Evolutionary conservation across 2,797 vertebrate species (phyloP).

Genomic region (Siniperca obscura): DNA sequence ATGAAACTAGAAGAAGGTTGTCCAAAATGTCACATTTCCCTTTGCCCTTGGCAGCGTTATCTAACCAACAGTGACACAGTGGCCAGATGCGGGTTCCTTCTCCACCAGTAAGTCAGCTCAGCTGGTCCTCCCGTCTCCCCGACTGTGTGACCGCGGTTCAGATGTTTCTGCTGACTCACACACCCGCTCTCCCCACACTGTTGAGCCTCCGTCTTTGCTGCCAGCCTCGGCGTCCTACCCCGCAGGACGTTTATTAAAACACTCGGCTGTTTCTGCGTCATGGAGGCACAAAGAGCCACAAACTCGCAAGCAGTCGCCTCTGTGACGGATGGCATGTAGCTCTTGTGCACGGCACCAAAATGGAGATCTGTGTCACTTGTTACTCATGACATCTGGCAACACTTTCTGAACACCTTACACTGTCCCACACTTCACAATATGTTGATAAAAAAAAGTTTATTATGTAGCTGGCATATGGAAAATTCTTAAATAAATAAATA

Average conservation of each 20-base stretch:
- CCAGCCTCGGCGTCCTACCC: neutral
- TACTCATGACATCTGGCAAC: neutral
- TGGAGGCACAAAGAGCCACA: neutral
- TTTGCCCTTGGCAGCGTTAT: neutral
- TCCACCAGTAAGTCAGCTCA: neutral
- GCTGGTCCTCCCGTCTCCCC: conserved; percentile 12
- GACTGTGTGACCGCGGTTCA: neutral
- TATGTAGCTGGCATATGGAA: too few relatives aligned
- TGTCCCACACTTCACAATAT: neutral
- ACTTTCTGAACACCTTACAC: neutral
- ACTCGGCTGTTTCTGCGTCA: neutral
- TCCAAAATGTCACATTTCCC: neutral
- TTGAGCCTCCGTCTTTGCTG: neutral
- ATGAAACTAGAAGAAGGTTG: neutral
- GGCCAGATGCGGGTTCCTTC: conserved; percentile 4
- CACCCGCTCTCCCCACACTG: neutral
- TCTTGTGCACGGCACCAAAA: neutral
- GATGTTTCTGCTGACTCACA: conserved; percentile 35
- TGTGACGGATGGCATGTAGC: neutral
- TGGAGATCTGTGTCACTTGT: neutral
- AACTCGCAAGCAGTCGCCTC: neutral
- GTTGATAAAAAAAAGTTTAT: neutral
- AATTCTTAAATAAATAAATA: too few relatives aligned
- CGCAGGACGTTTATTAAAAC: neutral
- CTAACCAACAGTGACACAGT: neutral